Percentiles rank a stretch among this genome's conserved stretches.
Evolutionary conservation across 2,888 invertebrate genomes (phyloP).

Genomic region (Peribatodes rhomboidaria): DNA sequence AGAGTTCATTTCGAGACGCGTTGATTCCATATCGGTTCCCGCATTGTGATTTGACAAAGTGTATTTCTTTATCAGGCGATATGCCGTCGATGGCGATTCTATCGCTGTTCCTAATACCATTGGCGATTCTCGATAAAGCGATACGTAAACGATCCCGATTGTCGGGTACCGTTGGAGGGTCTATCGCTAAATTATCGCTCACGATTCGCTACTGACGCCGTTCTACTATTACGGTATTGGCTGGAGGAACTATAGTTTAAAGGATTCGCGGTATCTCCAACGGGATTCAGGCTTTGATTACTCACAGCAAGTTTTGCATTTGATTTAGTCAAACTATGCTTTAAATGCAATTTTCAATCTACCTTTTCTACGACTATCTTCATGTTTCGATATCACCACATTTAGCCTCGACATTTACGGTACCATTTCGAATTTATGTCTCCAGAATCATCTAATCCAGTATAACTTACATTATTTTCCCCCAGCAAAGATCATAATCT

Average conservation of each 20-base stretch:
- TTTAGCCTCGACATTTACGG: conserved; percentile 7
- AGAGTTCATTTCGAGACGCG: conserved; percentile 31
- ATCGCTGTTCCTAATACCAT: conserved; percentile 66
- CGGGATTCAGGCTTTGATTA: conserved; percentile 29
- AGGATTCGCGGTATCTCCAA: conserved; percentile 29
- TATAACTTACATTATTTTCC: conserved; percentile 9
- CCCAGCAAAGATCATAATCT: conserved; percentile 31
- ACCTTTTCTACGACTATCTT: neutral
- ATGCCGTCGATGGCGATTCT: conserved; percentile 60
- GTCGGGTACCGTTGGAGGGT: conserved; percentile 75
- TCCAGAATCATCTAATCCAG: conserved; percentile 5
- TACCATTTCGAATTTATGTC: conserved; percentile 19
- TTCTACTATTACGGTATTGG: conserved; percentile 70
- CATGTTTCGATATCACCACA: neutral
- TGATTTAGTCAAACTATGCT: neutral
- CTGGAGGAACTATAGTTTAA: conserved; percentile 56
- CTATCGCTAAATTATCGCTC: conserved; percentile 83
- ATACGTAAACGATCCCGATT: conserved; percentile 81
- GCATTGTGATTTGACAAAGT: conserved; percentile 53
- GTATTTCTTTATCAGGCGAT: conserved; percentile 65
- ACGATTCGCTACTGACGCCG: conserved; percentile 81
- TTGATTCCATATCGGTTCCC: conserved; percentile 40
- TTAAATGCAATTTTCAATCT: neutral
- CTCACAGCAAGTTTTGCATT: conserved; percentile 12
- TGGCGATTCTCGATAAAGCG: conserved; percentile 79